Evolutionary conservation across 2,113 vertebrate species (phyloP), one percentile per base, ranked within the genome.

Genomic region (Rhizomys pruinosus): DNA sequence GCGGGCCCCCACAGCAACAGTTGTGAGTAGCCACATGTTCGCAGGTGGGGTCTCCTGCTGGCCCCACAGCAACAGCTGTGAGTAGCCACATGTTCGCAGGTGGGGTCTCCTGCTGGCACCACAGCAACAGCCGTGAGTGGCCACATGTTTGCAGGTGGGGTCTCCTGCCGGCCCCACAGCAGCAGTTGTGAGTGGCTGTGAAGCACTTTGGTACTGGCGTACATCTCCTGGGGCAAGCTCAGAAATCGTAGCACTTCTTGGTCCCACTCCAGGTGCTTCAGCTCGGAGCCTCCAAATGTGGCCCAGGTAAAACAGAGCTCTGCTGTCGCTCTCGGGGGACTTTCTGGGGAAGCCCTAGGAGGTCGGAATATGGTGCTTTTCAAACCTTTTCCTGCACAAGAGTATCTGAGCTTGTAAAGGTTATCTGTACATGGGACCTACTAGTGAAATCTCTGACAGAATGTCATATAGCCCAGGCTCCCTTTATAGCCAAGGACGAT

Each of bases 401-500:
- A 63, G 39, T n/a, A 59, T 42, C 79, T 71, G 32, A 72, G 29
- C 42, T 42, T n/a, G 11, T n/a, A 17, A 77, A 69, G 78, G 69
- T n/a, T n/a, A 42, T 6, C 10, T 16, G 11, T 2, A 5, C 1
- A 1, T 47, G 39, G 63, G 37, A 9, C 52, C 1, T 39, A 20
- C 44, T 34, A 27, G 44, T 34, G 34, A 72, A 59, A 73, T 57
- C 79, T 79, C 20, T 29, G 23, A 42, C 55, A 79, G 55, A n/a
- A 47, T 47, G 25, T 76, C 27, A 32, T 29, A 20, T 16, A 32
- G 16, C 42, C 42, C 25, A 9, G 27, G 4, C 27, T 9, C 27
- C 42, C 27, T 32, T 7, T 29, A 3, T 76, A 19, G 25, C 42
- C 47, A 20, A 76, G 42, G 73, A 19, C 47, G 15, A 32, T 76